Evolutionary conservation across 2,888 invertebrate genomes (phyloP).

Genomic region (Slavum lentiscoides): DNA sequence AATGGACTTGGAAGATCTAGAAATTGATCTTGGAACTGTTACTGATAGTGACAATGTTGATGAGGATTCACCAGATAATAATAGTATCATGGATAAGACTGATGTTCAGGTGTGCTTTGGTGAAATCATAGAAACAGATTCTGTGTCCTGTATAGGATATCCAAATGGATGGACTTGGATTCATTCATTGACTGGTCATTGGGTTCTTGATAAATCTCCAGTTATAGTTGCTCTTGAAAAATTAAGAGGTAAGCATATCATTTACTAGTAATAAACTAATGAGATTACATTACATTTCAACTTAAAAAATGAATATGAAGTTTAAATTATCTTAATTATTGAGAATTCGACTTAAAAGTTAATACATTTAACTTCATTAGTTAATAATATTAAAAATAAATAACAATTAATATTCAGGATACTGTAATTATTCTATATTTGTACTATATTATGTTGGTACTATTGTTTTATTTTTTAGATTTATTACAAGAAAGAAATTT

Average conservation of each 20-base stretch:
- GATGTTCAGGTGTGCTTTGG: slow-evolving; percentile 25
- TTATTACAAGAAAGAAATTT: slow-evolving; percentile 63
- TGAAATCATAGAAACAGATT: slow-evolving; percentile 42
- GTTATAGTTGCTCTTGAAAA: slow-evolving; percentile 74
- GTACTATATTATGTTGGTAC: not conserved
- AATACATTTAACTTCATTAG: no score
- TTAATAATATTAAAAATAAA: no score
- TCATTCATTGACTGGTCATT: slow-evolving; percentile 76
- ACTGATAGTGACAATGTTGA: slow-evolving; percentile 55
- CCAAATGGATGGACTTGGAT: slow-evolving; percentile 78
- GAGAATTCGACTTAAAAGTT: no score
- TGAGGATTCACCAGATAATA: slow-evolving; percentile 38
- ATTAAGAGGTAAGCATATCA: slow-evolving; percentile 73
- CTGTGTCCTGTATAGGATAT: slow-evolving; percentile 48
- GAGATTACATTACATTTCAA: no score
- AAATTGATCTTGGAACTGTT: slow-evolving; percentile 54
- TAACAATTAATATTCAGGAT: no score
- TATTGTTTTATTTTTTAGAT: slow-evolving; percentile 60
- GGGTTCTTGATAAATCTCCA: slow-evolving; percentile 68
- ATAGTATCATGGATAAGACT: slow-evolving; percentile 37
- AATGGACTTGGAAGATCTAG: slow-evolving; percentile 59
- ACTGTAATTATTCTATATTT: no score
- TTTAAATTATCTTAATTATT: no score
- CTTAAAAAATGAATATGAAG: no score
- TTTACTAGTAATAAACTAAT: not conserved